Base-by-base conservation (phyloP, 2,113 vertebrate species). In the Cyprinus carpio region DNA sequence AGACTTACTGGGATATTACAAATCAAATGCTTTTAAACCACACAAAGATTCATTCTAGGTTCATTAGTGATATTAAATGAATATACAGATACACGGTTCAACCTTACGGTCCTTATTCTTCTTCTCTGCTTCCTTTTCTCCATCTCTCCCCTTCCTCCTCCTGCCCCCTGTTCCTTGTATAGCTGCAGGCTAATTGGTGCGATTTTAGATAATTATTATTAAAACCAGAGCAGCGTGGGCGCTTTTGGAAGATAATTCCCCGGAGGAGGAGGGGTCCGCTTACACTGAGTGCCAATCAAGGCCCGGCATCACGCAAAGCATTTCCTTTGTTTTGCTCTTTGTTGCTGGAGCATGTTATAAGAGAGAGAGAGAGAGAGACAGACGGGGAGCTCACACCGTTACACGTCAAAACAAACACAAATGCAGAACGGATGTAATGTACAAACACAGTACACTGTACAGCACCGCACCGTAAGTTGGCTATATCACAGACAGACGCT, bases 201-300 rank as follows among this genome's bases (percentile, higher is more conserved):
- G 84, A 94, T 95, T 93, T 93, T 88, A 93, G 90, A 93, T 91
- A 90, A 93, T 93, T 92, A 92, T 93, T 95, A 94, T 94, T 93
- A 93, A 94, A 94, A 93, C 92, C 92, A 93, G 89, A 88, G 90
- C 83, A 91, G 91, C 84, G 77, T 83, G 75, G 34, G 88, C 37
- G 90, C 88, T 91, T 91, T 89, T 91, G 87, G 78, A 56, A 89
- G 91, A 85, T 60, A 87, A 91, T 88, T 88, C 90, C 82, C 92
- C 6, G 84, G 92, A 90, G 88, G 78, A 89, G 91, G 86, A 89
- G 88, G 88, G 89, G 86, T 87, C 87, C 10, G 83, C 87, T 91
- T 91, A 89, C 90, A 90, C 89, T 29, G 91, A 92, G 90, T 72
- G 78, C 88, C 91, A 94, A 92, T 94, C 92, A 92, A 86, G 85